Percentiles rank a stretch among this genome's conserved stretches.
Evolutionary conservation across 64 coral and sea anemone genomes (phyloP).

Genomic region (Dendronephthya gigantea): DNA sequence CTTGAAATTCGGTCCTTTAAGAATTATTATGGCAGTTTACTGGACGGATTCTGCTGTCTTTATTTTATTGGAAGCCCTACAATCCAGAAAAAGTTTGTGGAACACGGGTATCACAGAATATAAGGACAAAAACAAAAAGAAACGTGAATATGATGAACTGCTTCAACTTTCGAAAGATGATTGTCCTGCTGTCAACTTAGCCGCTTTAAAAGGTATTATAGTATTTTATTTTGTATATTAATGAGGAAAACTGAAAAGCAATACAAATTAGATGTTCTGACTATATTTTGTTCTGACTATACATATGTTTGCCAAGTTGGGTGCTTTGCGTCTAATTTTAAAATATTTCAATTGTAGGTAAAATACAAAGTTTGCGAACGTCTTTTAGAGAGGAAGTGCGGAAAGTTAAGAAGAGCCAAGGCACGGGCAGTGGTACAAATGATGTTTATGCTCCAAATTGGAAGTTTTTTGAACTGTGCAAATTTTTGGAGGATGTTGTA

Average conservation of each 20-base stretch:
- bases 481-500: constrained; percentile 17
- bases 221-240: neutral
- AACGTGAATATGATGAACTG: constrained; percentile 10
- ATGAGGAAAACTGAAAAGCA: neutral
- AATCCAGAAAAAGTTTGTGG: neutral
- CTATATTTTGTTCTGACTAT: too few species aligned
- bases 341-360: neutral
- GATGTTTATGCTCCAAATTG: constrained; percentile 13
- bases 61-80: constrained; percentile 17
- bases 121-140: constrained; percentile 16
- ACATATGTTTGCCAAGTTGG: too few species aligned
- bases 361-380: constrained; percentile 17
- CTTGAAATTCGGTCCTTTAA: too few species aligned
- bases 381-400: constrained; percentile 18
- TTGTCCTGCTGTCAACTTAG: constrained; percentile 7
- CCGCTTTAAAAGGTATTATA: constrained; percentile 15
- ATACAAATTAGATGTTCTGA: too few species aligned
- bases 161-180: constrained; percentile 18
- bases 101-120: constrained; percentile 2
- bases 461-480: constrained; percentile 7
- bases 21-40: too few species aligned
- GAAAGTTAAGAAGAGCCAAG: neutral
- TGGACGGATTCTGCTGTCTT: constrained; percentile 2
- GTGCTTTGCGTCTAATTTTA: neutral
- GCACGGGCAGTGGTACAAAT: constrained; percentile 11